Evolutionary conservation across 1,140 invertebrate genomes (phyloP).

Genomic region (Pantala flavescens): DNA sequence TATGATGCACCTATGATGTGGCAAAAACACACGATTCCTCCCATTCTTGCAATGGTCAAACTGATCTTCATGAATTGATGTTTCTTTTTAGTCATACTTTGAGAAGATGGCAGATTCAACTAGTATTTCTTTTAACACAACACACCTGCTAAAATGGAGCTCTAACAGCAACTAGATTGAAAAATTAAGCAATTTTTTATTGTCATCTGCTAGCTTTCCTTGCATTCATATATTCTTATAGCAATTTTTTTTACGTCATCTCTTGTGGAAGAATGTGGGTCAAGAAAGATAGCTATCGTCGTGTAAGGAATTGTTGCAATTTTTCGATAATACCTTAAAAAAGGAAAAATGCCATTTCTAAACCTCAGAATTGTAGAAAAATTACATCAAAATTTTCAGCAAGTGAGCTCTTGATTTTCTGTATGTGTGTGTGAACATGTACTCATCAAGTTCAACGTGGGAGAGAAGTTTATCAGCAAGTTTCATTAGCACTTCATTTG

Average conservation of each 20-base stretch:
- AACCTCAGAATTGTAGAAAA: slow-evolving; percentile 12
- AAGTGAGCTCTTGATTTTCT: background rate
- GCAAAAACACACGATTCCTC: background rate
- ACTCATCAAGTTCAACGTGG: background rate
- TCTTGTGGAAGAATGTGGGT: slow-evolving; percentile 14
- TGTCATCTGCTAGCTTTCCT: slow-evolving; percentile 16
- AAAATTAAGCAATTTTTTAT: slow-evolving; percentile 15
- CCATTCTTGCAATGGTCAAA: background rate
- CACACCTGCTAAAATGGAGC: slow-evolving; percentile 5
- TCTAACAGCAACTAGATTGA: slow-evolving; percentile 15
- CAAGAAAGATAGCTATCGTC: background rate
- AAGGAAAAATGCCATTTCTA: background rate
- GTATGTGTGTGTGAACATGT: slow-evolving; percentile 13
- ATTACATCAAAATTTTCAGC: background rate
- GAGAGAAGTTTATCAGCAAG: background rate
- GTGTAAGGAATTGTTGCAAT: slow-evolving; percentile 12
- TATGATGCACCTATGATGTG: slow-evolving; percentile 8
- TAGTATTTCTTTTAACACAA: slow-evolving; percentile 12
- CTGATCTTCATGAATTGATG: background rate
- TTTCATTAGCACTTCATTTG: background rate
- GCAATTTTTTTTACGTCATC: background rate
- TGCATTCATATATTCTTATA: slow-evolving; percentile 7
- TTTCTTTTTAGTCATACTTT: background rate
- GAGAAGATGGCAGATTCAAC: background rate
- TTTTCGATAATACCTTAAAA: background rate